A percentile compares a stretch with the other conserved stretches of the same genome.
Conservation (phyloP, 53 echinoderm and acorn worm genomes). For the Hippasteria phrygiana region DNA sequence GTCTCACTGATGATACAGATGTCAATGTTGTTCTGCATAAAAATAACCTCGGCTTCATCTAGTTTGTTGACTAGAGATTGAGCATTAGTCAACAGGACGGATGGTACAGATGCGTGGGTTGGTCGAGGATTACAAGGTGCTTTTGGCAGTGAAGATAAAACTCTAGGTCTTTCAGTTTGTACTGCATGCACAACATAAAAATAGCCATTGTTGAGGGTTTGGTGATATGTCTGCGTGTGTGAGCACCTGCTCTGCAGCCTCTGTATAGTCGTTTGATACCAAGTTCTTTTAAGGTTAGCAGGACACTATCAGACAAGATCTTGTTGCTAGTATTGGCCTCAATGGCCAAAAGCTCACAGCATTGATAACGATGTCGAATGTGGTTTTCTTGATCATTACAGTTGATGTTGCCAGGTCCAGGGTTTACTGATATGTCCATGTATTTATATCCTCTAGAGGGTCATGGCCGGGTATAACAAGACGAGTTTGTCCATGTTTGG, state of each 20-base stretch:
- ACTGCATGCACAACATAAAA: neutral
- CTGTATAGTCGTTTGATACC: neutral
- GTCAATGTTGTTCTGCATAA: slow-evolving; percentile 6
- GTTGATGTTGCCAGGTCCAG: slow-evolving; percentile 14
- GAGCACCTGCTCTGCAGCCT: slow-evolving; percentile 17
- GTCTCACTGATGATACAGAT: slow-evolving; percentile 60
- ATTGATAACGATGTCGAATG: slow-evolving; percentile 1
- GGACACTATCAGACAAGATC: slow-evolving; percentile 10
- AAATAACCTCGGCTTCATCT: slow-evolving; percentile 40
- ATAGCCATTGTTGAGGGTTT: neutral
- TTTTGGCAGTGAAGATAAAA: neutral
- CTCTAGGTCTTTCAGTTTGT: slow-evolving; percentile 11
- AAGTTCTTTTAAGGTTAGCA: neutral
- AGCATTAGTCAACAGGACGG: slow-evolving; percentile 22
- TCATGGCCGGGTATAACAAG: too few species aligned
- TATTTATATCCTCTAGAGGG: too few species aligned
- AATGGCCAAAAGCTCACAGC: slow-evolving; percentile 18
- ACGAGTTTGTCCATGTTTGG: slow-evolving; percentile 27
- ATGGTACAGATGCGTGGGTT: slow-evolving; percentile 20
- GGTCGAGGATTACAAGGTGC: neutral
- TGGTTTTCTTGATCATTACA: slow-evolving; percentile 28
- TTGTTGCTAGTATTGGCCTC: neutral
- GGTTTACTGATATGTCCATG: slow-evolving; percentile 8
- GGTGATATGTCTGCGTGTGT: neutral
- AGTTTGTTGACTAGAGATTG: slow-evolving; percentile 35